A percentile compares a stretch with the other conserved stretches of the same genome.
Evolutionary conservation across 1,140 invertebrate genomes (phyloP).

Genomic region (Hyles vespertilio): DNA sequence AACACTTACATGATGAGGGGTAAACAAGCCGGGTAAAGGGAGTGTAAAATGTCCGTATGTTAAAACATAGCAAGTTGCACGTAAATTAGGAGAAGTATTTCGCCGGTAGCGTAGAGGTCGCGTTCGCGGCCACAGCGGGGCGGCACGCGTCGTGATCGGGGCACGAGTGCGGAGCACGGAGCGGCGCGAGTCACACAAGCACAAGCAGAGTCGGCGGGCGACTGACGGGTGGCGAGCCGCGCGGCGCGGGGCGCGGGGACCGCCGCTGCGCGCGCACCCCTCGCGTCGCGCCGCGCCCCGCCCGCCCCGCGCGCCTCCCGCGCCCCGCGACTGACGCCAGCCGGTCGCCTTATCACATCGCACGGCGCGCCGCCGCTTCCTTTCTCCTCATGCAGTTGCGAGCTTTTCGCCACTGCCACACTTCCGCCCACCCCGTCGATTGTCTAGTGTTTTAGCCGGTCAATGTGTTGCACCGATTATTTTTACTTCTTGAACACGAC

Average conservation of each 20-base stretch:
- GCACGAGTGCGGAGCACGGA: conserved; percentile 72
- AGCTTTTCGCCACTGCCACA: conserved; percentile 73
- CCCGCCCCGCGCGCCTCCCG: conserved; percentile 20
- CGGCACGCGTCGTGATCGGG: conserved; percentile 71
- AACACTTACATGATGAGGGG: conserved; percentile 74
- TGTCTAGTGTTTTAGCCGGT: conserved; percentile 59
- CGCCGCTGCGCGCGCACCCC: conserved; percentile 56
- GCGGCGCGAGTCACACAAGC: conserved; percentile 72
- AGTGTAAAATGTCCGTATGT: conserved; percentile 64
- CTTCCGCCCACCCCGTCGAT: conserved; percentile 67
- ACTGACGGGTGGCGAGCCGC: conserved; percentile 62
- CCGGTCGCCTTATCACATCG: conserved; percentile 68
- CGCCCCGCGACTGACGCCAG: conserved; percentile 44
- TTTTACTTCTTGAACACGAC: conserved; percentile 36
- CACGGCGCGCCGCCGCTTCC: conserved; percentile 64
- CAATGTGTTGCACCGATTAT: conserved; percentile 52
- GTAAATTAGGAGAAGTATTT: conserved; percentile 67
- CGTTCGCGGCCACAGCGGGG: conserved; percentile 69
- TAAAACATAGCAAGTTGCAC: conserved; percentile 71
- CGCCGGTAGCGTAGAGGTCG: conserved; percentile 71
- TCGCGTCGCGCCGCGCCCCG: conserved; percentile 26
- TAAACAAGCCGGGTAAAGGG: conserved; percentile 71
- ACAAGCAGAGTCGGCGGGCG: conserved; percentile 70
- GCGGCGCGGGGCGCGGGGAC: conserved; percentile 56
- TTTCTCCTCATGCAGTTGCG: conserved; percentile 72